A percentile compares a stretch with the other conserved stretches of the same genome.
phyloP scores from a whole-genome alignment of 1,140 invertebrate genomes.

The Platorchestia sp. region DNA sequence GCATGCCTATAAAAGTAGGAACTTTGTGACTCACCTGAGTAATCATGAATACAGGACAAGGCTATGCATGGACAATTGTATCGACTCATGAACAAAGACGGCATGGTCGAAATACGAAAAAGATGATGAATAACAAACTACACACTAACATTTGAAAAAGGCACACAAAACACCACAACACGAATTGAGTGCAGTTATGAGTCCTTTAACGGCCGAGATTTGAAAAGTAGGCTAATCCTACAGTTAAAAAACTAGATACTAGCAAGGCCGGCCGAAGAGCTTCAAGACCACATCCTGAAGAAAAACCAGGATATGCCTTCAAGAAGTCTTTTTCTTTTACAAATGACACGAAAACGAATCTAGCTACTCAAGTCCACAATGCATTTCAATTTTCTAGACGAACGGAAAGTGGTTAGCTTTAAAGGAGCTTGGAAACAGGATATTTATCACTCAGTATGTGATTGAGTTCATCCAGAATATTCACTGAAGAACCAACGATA shows the following conservation, averaged over 20 bases:
- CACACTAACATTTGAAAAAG: neutral
- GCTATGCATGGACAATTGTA: neutral
- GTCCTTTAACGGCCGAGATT: neutral
- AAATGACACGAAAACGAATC: neutral
- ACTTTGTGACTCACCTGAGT: neutral
- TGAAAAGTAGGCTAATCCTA: neutral
- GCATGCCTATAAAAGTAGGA: neutral
- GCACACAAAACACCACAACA: neutral
- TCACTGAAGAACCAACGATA: neutral
- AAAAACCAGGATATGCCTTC: neutral
- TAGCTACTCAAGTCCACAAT: slow-evolving; percentile 39
- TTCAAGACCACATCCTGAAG: neutral
- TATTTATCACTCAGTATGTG: neutral
- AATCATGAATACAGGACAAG: neutral
- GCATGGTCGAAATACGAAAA: neutral
- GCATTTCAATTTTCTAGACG: slow-evolving; percentile 27
- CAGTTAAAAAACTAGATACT: neutral
- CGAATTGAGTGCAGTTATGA: neutral
- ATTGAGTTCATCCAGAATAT: slow-evolving; percentile 1
- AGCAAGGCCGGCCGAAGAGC: neutral
- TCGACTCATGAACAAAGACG: neutral
- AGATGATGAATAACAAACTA: neutral
- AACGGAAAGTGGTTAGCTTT: neutral
- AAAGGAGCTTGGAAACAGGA: neutral
- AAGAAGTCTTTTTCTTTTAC: neutral